Base-by-base conservation (phyloP, 2,797 vertebrate genomes). In the Neosilurus mollespiculum region DNA sequence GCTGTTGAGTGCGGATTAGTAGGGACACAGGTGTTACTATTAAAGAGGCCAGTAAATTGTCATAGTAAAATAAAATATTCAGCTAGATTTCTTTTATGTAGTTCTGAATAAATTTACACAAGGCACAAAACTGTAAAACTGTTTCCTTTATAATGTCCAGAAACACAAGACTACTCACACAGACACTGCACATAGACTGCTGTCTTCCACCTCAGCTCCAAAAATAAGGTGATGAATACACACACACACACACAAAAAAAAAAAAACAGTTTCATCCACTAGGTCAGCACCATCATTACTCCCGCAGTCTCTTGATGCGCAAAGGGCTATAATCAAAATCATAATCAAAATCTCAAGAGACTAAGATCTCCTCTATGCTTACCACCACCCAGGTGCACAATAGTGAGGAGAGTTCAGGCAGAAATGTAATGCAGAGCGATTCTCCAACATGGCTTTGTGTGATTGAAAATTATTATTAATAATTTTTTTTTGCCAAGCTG, bases 211-310 rank as follows among this genome's bases (percentile, higher is more conserved):
- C 34, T 37, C 11, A 77, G 26, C 56, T 59, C 59, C 26, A 59
- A 43, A 77, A 61, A 61, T 59, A 77, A 77, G 58, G n/a, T 78
- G 80, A 83, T 78, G 59, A 89, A 89, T 87, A 84, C 81, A 77
- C 80, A 87, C 43, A 43, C 43, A 43, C 37, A 43, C 37, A 43
- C 37, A 43, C 37, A 43, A 2, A 43, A 43, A 43, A 5, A 43
- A 43, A 43, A 81, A 70, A 84, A 82, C 26, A 67, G 73, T 65
- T 76, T 59, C 54, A 59, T 20, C 75, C 73, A 34, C 51, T 75
- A 75, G 59, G 59, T 78, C 83, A 58, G 61, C 56, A 61, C 76
- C 30, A 37, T 15, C 65, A 73, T 85, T 83, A 83, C 83, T 82
- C 61, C 71, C 5, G 73, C 6, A 64, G 78, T 62, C 80, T 59